A percentile compares a stretch with the other conserved stretches of the same genome.
These are phyloP conservation scores for Coelopa frigida DNA, from an alignment of 1,140 invertebrate genomes.

Conservation along the genomic window DNA sequence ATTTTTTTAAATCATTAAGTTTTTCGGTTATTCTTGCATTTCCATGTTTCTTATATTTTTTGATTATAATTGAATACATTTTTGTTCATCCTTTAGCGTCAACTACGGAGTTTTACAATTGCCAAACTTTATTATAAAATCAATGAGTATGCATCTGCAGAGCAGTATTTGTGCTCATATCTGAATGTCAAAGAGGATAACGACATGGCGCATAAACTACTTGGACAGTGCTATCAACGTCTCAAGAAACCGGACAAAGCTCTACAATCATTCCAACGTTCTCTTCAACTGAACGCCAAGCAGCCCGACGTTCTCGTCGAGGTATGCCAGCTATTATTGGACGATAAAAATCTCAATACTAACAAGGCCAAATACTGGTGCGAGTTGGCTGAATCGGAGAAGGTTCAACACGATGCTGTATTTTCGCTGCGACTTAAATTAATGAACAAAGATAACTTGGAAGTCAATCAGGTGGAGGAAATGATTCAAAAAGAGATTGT, in stretches of 20 bases:
- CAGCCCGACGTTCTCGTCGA: slow-evolving; percentile 68
- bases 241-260: slow-evolving; percentile 67
- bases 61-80: neutral
- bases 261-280: slow-evolving; percentile 67
- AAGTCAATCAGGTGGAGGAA: slow-evolving; percentile 53
- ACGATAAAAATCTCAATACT: slow-evolving; percentile 52
- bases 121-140: slow-evolving; percentile 69
- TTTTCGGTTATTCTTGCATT: neutral
- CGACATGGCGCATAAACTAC: slow-evolving; percentile 68
- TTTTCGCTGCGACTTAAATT: slow-evolving; percentile 67
- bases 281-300: slow-evolving; percentile 66
- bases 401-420: slow-evolving; percentile 64
- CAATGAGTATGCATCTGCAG: slow-evolving; percentile 62
- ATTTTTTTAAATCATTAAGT: no score
- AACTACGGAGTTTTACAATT: slow-evolving; percentile 60
- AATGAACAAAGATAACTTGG: slow-evolving; percentile 47
- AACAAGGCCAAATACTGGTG: slow-evolving; percentile 67
- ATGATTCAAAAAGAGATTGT: slow-evolving; percentile 58
- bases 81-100: slow-evolving; percentile 56
- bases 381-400: slow-evolving; percentile 65
- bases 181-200: slow-evolving; percentile 65
- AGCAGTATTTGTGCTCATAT: slow-evolving; percentile 61
- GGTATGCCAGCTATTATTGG: slow-evolving; percentile 74
- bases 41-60: neutral
- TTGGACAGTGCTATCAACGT: slow-evolving; percentile 70